Evolutionary conservation across 2,888 invertebrate genomes (phyloP), one percentile per base, ranked within the genome.

Genomic region (Cistogaster globosa): DNA sequence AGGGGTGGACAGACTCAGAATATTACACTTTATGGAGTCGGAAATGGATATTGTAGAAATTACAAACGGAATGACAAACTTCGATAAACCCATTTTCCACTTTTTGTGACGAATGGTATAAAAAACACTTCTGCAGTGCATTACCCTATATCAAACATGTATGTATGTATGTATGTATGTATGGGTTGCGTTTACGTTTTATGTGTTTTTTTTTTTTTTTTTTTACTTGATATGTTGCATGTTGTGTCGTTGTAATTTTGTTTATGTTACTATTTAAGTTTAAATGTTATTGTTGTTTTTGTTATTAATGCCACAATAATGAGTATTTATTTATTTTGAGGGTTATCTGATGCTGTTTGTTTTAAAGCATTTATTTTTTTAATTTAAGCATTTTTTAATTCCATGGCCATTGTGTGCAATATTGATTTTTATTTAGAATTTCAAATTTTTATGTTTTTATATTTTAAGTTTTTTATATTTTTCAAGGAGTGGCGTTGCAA

Each of bases 371-470:
- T 76, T 53, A 38, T 58, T 68, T 71, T n/a, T 45, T 65, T 16
- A 42, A 32, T 62, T 62, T 78, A 51, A 67, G 26, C 55, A 55
- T 75, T 71, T 69, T n/a, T 62, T 67, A 80, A 76, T 84, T 84
- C 76, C 84, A 84, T 80, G 84, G 84, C 80, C 84, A 76, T 81
- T 81, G 76, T 84, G 58, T 84, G 76, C 77, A 84, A 74, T 84
- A 84, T 79, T 85, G 81, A 85, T 81, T 81, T 85, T 85, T 14
- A 81, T 85, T 84, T 85, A 81, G 84, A 85, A 85, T 86, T 86
- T 86, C 16, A 83, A 76, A 79, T 79, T 81, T 78, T 68, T 48
- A 26, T 48, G 42, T 79, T 72, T 72, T 69, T 60, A 14, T 32
- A 32, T 32, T 32, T 32, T 32, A 5, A 7, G 6, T 32, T 32